These are phyloP conservation scores for Cliona cf. orientalis DNA, from an alignment of 37 sponge, comb jelly and placozoan species.

Conservation along the genomic window DNA sequence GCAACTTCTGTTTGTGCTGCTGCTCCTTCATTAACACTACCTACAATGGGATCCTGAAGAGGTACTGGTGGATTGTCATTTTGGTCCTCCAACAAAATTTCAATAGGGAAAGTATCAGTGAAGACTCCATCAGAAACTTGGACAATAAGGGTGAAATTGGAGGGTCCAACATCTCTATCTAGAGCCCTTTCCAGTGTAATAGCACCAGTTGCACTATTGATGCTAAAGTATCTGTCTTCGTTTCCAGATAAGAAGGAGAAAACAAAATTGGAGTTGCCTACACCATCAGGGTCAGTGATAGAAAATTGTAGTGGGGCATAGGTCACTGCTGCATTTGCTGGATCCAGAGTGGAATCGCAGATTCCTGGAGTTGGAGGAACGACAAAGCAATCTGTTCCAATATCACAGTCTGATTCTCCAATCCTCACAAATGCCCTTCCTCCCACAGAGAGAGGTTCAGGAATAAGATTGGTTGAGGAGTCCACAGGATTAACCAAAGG, in stretches of 20 bases:
- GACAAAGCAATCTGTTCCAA: slow-evolving; percentile 23
- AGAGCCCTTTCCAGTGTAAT: slow-evolving; percentile 34
- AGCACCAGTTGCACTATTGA: slow-evolving; percentile 42
- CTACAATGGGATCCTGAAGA: slow-evolving; percentile 1
- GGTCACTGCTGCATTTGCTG: slow-evolving; percentile 29
- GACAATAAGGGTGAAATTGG: slow-evolving; percentile 29
- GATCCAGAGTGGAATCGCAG: slow-evolving; percentile 56
- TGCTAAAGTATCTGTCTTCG: slow-evolving; percentile 18
- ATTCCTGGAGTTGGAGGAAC: not conserved
- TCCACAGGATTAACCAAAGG: slow-evolving; percentile 29
- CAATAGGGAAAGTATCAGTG: slow-evolving; percentile 17
- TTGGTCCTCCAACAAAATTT: slow-evolving; percentile 32
- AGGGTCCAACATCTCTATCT: slow-evolving; percentile 44
- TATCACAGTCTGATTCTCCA: slow-evolving; percentile 36
- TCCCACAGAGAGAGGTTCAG: slow-evolving; percentile 76
- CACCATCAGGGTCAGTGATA: slow-evolving; percentile 64
- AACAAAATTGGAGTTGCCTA: slow-evolving; percentile 17
- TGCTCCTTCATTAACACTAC: slow-evolving; percentile 41
- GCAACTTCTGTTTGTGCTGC: slow-evolving; percentile 23
- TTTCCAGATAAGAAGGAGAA: slow-evolving; percentile 54
- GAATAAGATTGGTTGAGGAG: slow-evolving; percentile 4
- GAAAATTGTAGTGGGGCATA: slow-evolving; percentile 30
- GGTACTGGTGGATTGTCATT: slow-evolving; percentile 71
- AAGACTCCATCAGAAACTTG: slow-evolving; percentile 52
- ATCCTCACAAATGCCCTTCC: slow-evolving; percentile 54